Conservation (phyloP, 1,140 invertebrate genomes). For the Gonatopus flavifemur region DNA sequence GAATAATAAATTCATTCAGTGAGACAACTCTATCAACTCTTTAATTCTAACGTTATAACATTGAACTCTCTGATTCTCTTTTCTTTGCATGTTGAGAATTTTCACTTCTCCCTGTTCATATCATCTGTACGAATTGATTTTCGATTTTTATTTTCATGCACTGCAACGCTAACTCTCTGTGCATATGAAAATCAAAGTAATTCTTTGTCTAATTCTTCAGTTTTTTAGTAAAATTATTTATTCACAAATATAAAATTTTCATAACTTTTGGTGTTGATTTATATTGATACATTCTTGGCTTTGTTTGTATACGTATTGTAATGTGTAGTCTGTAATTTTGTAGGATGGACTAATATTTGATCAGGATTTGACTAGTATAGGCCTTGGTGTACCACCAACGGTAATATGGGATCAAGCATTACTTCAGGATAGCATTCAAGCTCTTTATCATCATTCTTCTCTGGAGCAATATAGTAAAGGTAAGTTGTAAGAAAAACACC, state of each 20-base stretch:
- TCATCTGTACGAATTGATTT: too few species aligned
- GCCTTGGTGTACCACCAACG: slow-evolving; percentile 56
- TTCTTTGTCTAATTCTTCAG: too few species aligned
- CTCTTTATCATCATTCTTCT: slow-evolving; percentile 62
- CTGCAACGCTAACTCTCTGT: too few species aligned
- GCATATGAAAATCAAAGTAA: too few species aligned
- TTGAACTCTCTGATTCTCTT: too few species aligned
- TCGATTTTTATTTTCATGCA: too few species aligned
- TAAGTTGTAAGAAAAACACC: slow-evolving; percentile 28
- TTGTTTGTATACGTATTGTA: slow-evolving; percentile 7
- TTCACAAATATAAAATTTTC: neutral
- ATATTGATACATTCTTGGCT: slow-evolving; percentile 1
- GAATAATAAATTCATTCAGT: too few species aligned
- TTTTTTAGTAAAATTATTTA: too few species aligned
- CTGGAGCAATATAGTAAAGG: slow-evolving; percentile 56
- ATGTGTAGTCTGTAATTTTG: slow-evolving; percentile 23
- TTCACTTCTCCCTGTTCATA: too few species aligned
- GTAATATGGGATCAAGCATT: slow-evolving; percentile 60
- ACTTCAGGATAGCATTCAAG: slow-evolving; percentile 60
- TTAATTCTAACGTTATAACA: too few species aligned
- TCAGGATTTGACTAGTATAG: slow-evolving; percentile 60
- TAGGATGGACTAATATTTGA: slow-evolving; percentile 63
- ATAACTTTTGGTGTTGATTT: neutral
- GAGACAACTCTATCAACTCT: too few species aligned
- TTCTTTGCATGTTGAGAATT: too few species aligned